Evolutionary conservation across 2,113 vertebrate species (phyloP), one percentile per base, ranked within the genome.

Genomic region (Bagarius yarrelli): DNA sequence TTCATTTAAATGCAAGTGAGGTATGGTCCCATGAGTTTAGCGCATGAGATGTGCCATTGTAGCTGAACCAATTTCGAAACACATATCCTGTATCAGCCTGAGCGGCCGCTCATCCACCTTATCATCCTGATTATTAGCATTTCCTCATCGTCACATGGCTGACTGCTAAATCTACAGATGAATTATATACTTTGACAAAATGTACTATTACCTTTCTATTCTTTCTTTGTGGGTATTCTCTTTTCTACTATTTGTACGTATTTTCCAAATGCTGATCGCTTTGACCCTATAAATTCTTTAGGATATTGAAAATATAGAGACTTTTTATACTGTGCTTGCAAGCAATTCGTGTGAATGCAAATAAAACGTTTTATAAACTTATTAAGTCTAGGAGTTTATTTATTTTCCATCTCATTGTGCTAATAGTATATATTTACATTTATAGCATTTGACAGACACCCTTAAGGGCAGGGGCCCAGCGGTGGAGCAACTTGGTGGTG

Each of bases 131-230:
- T 63, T 80, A 79, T 52, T 60, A 69, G 50, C 64, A 82, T 67
- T 60, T 72, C 85, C 82, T 87, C 84, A 78, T 81, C 81, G 85
- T 74, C 71, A 87, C 77, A 47, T 78, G 72, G 73, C 87, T 92
- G 90, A 92, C 91, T 92, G 91, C 92, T 91, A 89, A 90, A 91
- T 89, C 89, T 92, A 89, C 89, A 90, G 89, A 92, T 87, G 87
- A 91, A 89, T 94, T 92, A 89, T 89, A 90, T 88, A 88, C 90
- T 91, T 89, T 89, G 90, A 91, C 85, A 92, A 93, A 91, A 89
- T 88, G 91, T 89, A 90, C 90, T 23, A 27, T 61, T 73, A 91
- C 70, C 19, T 91, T 88, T 90, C 89, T 72, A 36, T 81, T 86
- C 85, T 55, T 81, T 85, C 89, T 73, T 73, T 2, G 1, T 53